phyloP scores from a whole-genome alignment of 1,140 invertebrate genomes.

The Geopemphigus sp. region DNA sequence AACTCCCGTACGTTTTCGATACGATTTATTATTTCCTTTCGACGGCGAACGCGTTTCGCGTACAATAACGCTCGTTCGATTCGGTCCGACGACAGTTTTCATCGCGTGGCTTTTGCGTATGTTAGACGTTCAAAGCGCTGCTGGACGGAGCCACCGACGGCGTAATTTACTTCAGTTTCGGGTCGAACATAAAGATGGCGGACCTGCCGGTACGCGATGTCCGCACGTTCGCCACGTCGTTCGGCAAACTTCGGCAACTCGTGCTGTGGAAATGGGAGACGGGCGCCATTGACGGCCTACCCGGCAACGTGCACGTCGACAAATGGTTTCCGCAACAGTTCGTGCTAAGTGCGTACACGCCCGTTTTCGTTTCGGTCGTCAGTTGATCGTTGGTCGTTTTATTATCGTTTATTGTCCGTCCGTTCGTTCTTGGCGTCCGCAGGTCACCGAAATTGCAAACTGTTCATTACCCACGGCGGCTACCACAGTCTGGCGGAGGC shows the following conservation, averaged over 20 bases:
- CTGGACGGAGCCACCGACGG: conserved; percentile 52
- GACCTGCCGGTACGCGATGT: not conserved
- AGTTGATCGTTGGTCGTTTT: no score
- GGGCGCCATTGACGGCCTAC: not conserved
- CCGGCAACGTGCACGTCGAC: conserved; percentile 2
- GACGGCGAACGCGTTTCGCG: no score
- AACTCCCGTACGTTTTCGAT: no score
- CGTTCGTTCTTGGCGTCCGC: no score
- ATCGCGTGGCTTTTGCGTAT: no score
- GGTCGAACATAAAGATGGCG: conserved; percentile 43
- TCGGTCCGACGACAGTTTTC: no score
- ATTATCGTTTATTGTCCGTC: no score
- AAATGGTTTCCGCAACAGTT: conserved; percentile 44
- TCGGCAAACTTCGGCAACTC: conserved; percentile 24
- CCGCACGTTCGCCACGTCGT: not conserved
- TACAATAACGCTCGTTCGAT: no score
- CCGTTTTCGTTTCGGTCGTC: no score
- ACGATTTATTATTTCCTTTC: no score
- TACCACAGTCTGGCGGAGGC: conserved; percentile 63
- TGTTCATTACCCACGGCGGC: conserved; percentile 66
- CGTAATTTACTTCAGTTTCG: conserved; percentile 53
- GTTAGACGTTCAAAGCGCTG: conserved; percentile 40
- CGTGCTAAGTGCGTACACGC: conserved; percentile 3
- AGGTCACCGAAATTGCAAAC: conserved; percentile 59
- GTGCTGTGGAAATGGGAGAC: conserved; percentile 44